phyloP scores from a whole-genome alignment of 2,888 invertebrate genomes.

The Luperina testacea region DNA sequence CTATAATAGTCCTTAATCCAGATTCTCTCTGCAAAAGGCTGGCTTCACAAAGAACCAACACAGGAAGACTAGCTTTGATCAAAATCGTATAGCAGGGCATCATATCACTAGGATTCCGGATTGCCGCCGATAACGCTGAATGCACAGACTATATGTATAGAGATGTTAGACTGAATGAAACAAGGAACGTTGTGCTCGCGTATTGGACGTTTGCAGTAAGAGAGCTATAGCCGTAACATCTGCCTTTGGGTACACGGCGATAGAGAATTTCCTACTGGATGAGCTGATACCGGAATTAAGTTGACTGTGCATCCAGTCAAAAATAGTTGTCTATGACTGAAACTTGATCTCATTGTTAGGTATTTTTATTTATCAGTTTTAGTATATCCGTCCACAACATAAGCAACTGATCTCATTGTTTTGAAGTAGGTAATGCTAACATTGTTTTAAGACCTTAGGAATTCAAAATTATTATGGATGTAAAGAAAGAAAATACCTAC shows the following conservation, averaged over 20 bases:
- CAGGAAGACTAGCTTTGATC: background rate
- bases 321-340: background rate
- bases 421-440: too few species aligned
- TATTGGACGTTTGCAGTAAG: slow-evolving; percentile 42
- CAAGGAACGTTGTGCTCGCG: slow-evolving; percentile 6
- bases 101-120: background rate
- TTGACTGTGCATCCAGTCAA: background rate
- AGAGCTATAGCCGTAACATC: slow-evolving; percentile 12
- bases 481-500: too few species aligned
- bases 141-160: background rate
- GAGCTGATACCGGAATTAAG: background rate
- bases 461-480: too few species aligned
- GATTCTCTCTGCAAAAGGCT: background rate
- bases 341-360: too few species aligned
- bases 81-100: background rate
- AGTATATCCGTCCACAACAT: too few species aligned
- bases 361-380: too few species aligned
- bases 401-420: too few species aligned
- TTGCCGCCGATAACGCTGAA: slow-evolving; percentile 8
- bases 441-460: too few species aligned
- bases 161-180: slow-evolving; percentile 5
- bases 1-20: background rate
- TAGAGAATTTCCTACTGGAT: slow-evolving; percentile 16
- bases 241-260: background rate
- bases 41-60: background rate